phyloP scores from a whole-genome alignment of 2,797 vertebrate genomes.

The Mallotus villosus region DNA sequence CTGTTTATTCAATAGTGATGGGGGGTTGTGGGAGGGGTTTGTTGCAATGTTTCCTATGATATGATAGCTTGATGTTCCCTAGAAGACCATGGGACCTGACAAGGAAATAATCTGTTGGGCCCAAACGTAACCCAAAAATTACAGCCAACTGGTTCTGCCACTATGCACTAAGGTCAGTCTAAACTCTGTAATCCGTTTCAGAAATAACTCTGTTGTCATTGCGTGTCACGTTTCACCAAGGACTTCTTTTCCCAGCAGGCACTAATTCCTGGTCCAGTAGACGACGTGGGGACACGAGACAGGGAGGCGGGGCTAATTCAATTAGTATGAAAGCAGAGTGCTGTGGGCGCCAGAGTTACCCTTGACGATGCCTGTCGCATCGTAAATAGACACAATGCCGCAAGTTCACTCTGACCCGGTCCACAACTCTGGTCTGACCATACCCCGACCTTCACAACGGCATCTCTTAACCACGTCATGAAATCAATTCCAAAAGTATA shows the following conservation, averaged over 20 bases:
- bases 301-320: constrained; percentile 8
- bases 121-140: neutral
- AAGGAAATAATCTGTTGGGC: neutral
- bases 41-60: neutral
- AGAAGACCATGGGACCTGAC: neutral
- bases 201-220: neutral
- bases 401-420: neutral
- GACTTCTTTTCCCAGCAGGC: constrained; percentile 5
- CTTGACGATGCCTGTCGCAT: constrained; percentile 1
- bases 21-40: neutral
- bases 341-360: constrained; percentile 4
- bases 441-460: neutral
- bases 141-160: neutral
- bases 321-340: constrained; percentile 4
- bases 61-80: neutral
- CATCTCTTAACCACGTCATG: neutral
- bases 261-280: neutral
- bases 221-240: constrained; percentile 2
- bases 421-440: neutral
- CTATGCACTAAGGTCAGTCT: neutral
- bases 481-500: neutral
- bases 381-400: constrained; percentile 3
- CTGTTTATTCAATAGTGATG: neutral
- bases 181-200: neutral
- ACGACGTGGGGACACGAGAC: constrained; percentile 4